Conservation (phyloP, 23 tunicate species). For the Trididemnum nubilum region DNA sequence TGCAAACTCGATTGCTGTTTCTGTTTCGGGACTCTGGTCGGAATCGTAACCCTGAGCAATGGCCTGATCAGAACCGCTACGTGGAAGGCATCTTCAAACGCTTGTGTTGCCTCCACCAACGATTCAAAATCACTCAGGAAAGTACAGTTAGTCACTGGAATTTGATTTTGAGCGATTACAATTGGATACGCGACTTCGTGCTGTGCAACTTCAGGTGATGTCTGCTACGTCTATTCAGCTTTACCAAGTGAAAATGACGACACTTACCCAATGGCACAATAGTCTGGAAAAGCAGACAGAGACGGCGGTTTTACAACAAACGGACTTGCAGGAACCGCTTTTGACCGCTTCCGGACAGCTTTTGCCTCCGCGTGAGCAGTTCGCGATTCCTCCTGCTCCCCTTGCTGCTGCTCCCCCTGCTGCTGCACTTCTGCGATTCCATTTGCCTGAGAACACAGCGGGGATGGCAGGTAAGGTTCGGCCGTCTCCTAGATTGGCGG, state of each 20-base stretch:
- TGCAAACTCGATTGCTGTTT: too few relatives aligned
- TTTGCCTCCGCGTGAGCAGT: not conserved
- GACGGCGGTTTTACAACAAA: not conserved
- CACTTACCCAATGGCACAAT: not conserved
- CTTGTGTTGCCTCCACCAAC: not conserved
- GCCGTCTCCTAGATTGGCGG: too few relatives aligned
- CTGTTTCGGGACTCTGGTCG: too few relatives aligned
- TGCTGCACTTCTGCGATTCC: not conserved
- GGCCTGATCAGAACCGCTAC: slow-evolving; percentile 2
- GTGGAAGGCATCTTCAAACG: not conserved
- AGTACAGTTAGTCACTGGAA: slow-evolving; percentile 1
- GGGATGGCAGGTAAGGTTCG: slow-evolving; percentile 7
- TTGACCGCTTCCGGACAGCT: not conserved
- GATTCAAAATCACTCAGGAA: too few relatives aligned
- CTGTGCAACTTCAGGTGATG: not conserved
- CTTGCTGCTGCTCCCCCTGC: too few relatives aligned
- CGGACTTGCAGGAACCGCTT: not conserved
- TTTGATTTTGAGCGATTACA: not conserved
- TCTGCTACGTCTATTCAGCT: not conserved
- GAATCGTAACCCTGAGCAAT: not conserved
- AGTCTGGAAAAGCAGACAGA: not conserved
- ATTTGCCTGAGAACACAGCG: not conserved
- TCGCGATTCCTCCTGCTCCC: not conserved
- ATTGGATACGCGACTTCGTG: not conserved
- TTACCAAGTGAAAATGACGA: not conserved